Evolutionary conservation across 2,113 vertebrate species (phyloP).

Genomic region (Eclectus roratus): DNA sequence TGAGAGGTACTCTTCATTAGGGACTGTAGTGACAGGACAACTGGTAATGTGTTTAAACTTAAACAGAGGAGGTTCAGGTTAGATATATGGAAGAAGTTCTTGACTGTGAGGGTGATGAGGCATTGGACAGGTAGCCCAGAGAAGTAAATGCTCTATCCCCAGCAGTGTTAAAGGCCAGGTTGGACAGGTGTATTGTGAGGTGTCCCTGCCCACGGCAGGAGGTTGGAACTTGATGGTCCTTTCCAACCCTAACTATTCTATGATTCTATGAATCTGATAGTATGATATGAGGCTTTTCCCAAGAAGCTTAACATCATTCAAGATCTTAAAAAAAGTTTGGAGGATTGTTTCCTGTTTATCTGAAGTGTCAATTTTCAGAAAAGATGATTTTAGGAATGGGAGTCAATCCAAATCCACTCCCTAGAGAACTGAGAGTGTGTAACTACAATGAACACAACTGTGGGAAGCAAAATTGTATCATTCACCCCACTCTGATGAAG

Average conservation of each 20-base stretch:
- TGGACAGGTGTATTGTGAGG: neutral
- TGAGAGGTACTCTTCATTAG: neutral
- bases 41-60: neutral
- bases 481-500: neutral
- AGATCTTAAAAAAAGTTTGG: neutral
- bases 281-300: neutral
- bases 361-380: neutral
- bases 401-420: neutral
- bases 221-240: neutral
- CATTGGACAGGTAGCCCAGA: neutral
- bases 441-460: neutral
- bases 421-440: neutral
- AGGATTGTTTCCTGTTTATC: neutral
- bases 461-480: neutral
- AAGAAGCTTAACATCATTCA: neutral
- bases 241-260: neutral
- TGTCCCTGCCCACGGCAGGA: neutral
- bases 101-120: neutral
- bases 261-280: neutral
- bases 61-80: neutral
- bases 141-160: neutral
- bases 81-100: neutral
- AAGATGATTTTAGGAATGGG: neutral
- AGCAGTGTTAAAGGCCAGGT: neutral
- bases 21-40: neutral